Conservation (phyloP, 2,797 vertebrate genomes). For the Hippopotamyrus pictus region DNA sequence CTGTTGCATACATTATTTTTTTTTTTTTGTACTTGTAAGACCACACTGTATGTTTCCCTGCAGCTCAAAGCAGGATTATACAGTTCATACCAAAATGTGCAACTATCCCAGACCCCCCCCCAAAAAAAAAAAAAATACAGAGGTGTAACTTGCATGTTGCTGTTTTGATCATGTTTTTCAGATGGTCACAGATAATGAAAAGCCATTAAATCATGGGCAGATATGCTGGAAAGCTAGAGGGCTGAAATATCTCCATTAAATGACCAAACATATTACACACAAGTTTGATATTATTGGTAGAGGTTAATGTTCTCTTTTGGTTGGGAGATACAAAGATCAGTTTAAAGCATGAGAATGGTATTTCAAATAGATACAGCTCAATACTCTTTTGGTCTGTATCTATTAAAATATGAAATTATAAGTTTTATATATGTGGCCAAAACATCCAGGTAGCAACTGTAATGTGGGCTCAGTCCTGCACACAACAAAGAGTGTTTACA, state of each 20-base stretch:
- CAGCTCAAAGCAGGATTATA: background rate
- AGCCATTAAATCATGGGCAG: background rate
- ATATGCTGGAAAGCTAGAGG: background rate
- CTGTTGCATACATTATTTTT: background rate
- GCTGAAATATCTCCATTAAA: background rate
- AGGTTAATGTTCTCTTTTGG: background rate
- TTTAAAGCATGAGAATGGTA: background rate
- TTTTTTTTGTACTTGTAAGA: conserved; percentile 2
- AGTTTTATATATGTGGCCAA: background rate
- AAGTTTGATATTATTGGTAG: background rate
- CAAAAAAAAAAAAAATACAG: background rate
- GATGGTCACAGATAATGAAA: background rate
- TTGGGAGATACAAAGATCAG: background rate
- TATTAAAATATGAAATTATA: background rate
- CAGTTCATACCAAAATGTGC: background rate
- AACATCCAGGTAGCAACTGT: background rate
- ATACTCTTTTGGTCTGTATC: background rate
- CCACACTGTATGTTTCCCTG: background rate
- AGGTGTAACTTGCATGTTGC: background rate
- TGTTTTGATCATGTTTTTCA: background rate
- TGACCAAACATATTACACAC: background rate
- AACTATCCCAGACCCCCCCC: background rate
- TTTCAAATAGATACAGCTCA: too few species aligned
- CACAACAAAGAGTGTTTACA: background rate
- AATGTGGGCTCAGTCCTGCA: background rate